Evolutionary conservation across 2,113 vertebrate species (phyloP), one percentile per base, ranked within the genome.

Genomic region (Platichthys stellatus): DNA sequence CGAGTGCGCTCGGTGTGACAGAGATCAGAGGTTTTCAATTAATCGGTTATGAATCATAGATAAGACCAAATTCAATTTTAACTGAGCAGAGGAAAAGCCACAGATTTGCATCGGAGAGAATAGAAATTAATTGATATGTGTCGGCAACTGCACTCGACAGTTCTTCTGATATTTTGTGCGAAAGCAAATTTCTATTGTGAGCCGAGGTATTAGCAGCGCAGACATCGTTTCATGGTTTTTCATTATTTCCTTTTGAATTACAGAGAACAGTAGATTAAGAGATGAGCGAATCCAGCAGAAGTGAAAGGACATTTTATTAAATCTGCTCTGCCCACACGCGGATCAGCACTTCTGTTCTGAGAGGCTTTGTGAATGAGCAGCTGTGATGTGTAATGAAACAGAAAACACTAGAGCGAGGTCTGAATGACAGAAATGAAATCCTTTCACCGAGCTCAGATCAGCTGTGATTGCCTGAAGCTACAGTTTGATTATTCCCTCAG

Each of bases 391-490:
- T 35, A 82, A 86, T 72, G 69, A 84, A 84, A 87, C 65, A 77
- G 76, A 75, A 83, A 86, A 81, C 69, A 75, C 47, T 63, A 74
- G 74, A 75, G 74, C 11, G 11, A 73, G 67, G 54, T 35, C 40
- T 74, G 85, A 86, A 59, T 62, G 85, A 64, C 54, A 72, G 60
- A 56, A 75, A 73, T 69, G 72, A 88, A 86, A 86, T 91, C 80
- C 86, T 87, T 79, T 82, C 78, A 83, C 62, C 14, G 76, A 83
- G 76, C 56, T 67, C 45, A 28, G 53, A 54, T 71, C 76, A 76
- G 83, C 76, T 49, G 38, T 11, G 71, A 78, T 63, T 72, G 59
- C 38, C 56, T 64, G 51, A 74, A 78, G 47, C 47, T 40, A 28
- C 18, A 23, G 18, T 13, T 15, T 59, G 28, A 56, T 79, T 76